Evolutionary conservation across 2,888 invertebrate genomes (phyloP).

Genomic region (Cephalotes varians): DNA sequence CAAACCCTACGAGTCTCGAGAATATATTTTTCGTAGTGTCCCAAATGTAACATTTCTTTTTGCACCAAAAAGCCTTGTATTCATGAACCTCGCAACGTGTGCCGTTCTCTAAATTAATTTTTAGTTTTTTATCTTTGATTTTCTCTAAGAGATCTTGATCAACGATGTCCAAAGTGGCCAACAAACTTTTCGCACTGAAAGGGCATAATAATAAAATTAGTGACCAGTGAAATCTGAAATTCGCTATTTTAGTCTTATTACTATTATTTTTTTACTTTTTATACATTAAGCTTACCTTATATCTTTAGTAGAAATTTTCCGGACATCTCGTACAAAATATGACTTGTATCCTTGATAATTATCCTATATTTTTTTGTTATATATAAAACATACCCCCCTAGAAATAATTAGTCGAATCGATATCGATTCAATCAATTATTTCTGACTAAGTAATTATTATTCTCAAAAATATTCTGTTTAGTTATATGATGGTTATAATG

Average conservation of each 20-base stretch:
- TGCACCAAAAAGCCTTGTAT: slow-evolving; percentile 86
- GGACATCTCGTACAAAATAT: slow-evolving; percentile 86
- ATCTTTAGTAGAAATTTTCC: slow-evolving; percentile 81
- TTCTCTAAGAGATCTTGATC: slow-evolving; percentile 74
- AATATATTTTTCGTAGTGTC: slow-evolving; percentile 85
- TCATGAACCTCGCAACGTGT: slow-evolving; percentile 79
- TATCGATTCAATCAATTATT: no score
- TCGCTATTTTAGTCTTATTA: background rate
- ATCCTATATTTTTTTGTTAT: slow-evolving; percentile 81
- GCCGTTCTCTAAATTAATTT: slow-evolving; percentile 82
- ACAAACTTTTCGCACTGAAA: slow-evolving; percentile 67
- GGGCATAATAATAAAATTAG: slow-evolving; percentile 21
- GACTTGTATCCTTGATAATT: slow-evolving; percentile 87
- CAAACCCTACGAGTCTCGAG: slow-evolving; percentile 86
- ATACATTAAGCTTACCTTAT: slow-evolving; percentile 77
- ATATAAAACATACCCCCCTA: background rate
- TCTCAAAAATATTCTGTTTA: background rate
- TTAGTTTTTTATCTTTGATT: slow-evolving; percentile 75
- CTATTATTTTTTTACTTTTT: background rate
- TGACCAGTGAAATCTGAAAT: background rate
- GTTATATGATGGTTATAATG: background rate
- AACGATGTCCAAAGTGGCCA: slow-evolving; percentile 55
- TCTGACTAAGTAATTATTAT: no score
- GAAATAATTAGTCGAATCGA: no score
- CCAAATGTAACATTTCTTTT: slow-evolving; percentile 88